Evolutionary conservation across 2,797 vertebrate genomes (phyloP), one percentile per base, ranked within the genome.

Genomic region (Cossypha polioptera): DNA sequence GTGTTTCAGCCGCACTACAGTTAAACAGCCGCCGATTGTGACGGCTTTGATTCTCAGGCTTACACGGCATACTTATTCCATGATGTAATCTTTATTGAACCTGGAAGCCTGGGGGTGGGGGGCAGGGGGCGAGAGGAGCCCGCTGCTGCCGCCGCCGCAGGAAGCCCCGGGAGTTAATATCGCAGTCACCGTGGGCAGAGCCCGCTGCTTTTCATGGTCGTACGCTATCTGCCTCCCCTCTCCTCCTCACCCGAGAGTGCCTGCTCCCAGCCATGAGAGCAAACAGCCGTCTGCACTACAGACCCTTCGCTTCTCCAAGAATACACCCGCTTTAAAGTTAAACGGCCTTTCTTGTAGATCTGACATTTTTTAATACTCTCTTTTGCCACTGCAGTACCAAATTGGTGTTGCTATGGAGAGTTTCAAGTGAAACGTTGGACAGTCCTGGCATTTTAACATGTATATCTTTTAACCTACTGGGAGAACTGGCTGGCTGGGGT

Each of bases 1-100:
- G 99, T 98, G 98, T 98, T 98, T 97, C 98, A 98, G 97, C 96
- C 95, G 98, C 98, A 95, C 97, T 99, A 99, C 99, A 99, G 99
- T 99, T 99, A 98, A 98, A 98, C 98, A 98, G 98, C 97, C 98
- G 95, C 97, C 95, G 96, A 98, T 98, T 98, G 98, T 98, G 98
- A 98, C 98, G 98, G 98, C 98, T 99, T 98, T 98, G 98, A 99
- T 99, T 99, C 99, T 99, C 99, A 99, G 99, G 99, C 98, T 96
- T 98, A 98, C 98, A 98, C 98, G 98, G 98, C 98, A 99, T 99
- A 98, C 98, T 99, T 99, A 98, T 96, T 97, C 98, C 98, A 99
- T 99, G 99, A 99, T 99, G 99, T 99, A 99, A 99, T 99, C 98
- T 99, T 98, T 98, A 99, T 98, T 98, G 98, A 99, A 99, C 99